Evolutionary conservation across 2,888 invertebrate species (phyloP).

Genomic region (Drosophila robusta): DNA sequence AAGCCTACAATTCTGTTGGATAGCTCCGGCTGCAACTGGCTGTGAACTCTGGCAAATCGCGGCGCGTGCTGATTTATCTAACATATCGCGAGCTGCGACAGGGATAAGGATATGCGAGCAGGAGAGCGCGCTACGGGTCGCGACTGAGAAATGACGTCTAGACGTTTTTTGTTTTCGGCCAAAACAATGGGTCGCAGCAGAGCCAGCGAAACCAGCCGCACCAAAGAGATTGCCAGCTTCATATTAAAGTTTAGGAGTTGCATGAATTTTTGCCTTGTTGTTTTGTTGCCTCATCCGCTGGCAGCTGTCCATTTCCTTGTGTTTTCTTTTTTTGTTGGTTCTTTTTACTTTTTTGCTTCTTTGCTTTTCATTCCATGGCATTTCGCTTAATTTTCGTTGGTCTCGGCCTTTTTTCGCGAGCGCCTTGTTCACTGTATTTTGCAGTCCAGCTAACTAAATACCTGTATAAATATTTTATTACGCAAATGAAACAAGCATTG

Average conservation of each 20-base stretch:
- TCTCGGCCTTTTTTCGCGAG: slow-evolving; percentile 15
- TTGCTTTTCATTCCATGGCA: slow-evolving; percentile 15
- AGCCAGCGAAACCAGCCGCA: background rate
- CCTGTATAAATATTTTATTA: slow-evolving; percentile 79
- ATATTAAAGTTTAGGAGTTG: slow-evolving; percentile 29
- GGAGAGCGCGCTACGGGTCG: slow-evolving; percentile 7
- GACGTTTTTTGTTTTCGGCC: slow-evolving; percentile 61
- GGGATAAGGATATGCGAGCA: slow-evolving; percentile 28
- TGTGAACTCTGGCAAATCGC: slow-evolving; percentile 52
- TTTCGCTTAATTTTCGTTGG: slow-evolving; percentile 59
- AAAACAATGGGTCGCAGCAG: slow-evolving; percentile 36
- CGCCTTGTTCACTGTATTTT: slow-evolving; percentile 37
- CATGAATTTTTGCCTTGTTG: slow-evolving; percentile 14
- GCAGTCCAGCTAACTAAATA: slow-evolving; percentile 70
- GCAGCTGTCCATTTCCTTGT: slow-evolving; percentile 33
- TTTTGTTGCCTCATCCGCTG: slow-evolving; percentile 10
- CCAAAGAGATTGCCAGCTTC: slow-evolving; percentile 22
- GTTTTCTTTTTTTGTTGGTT: background rate
- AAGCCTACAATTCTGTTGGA: slow-evolving; percentile 26
- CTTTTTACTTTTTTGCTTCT: background rate
- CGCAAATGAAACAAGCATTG: slow-evolving; percentile 79
- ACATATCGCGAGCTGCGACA: slow-evolving; percentile 38
- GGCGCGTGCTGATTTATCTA: slow-evolving; percentile 64
- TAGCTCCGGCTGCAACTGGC: slow-evolving; percentile 21
- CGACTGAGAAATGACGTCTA: slow-evolving; percentile 72